phyloP scores from a whole-genome alignment of 2,797 vertebrate species.

The Anguilla marmorata region DNA sequence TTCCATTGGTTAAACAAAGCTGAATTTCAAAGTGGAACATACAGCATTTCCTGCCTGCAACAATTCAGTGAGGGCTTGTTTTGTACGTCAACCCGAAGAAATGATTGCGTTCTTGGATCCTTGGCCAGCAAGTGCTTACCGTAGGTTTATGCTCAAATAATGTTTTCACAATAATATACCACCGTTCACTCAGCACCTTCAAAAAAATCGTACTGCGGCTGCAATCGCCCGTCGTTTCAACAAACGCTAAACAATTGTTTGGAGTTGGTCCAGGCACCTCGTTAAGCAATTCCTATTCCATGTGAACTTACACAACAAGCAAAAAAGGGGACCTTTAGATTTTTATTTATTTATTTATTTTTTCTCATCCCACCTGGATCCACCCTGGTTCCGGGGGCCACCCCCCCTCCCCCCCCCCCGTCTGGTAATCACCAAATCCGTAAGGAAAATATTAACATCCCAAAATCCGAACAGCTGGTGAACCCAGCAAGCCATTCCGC shows the following conservation, averaged over 20 bases:
- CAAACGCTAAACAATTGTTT: background rate
- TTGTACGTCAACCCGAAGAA: background rate
- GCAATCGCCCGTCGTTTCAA: background rate
- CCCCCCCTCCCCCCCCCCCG: constrained; percentile 16
- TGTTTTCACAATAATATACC: background rate
- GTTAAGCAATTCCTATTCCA: background rate
- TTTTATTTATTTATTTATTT: background rate
- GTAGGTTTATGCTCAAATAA: background rate
- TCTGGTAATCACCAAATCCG: constrained; percentile 35
- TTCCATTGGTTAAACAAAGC: background rate
- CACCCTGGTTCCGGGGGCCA: background rate
- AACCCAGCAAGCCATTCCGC: constrained; percentile 15
- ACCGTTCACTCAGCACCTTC: background rate
- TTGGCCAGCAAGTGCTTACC: background rate
- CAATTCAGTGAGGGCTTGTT: background rate
- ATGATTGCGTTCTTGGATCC: background rate
- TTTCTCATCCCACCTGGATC: background rate
- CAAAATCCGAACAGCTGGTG: constrained; percentile 17
- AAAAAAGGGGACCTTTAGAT: constrained; percentile 22
- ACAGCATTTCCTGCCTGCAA: background rate
- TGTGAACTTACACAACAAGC: background rate
- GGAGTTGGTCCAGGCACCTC: background rate
- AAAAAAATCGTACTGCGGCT: background rate
- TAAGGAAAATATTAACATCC: constrained; percentile 10
- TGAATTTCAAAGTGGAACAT: background rate